These are phyloP conservation scores for Phymastichus coffea DNA, from an alignment of 1,140 invertebrate genomes.

Conservation along the genomic window DNA sequence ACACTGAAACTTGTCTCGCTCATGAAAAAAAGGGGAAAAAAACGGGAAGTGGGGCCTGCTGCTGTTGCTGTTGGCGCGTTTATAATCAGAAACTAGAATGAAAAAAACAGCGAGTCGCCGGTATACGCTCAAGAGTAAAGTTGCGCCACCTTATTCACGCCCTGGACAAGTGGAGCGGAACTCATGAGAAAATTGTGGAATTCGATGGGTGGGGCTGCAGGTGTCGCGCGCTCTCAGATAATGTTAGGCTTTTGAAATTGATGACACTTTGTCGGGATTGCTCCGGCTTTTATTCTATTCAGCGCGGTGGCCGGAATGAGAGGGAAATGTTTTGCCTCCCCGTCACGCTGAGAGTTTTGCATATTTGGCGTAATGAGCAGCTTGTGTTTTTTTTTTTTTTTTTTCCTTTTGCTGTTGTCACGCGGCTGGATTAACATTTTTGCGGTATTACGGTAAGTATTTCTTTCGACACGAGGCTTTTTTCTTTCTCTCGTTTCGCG, in stretches of 20 bases:
- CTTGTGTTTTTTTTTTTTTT: background rate
- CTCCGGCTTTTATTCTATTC: background rate
- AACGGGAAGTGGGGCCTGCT: no score
- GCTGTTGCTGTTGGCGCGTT: no score
- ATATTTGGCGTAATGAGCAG: background rate
- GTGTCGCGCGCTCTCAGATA: background rate
- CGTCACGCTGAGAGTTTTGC: background rate
- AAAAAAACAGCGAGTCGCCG: no score
- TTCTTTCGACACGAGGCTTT: no score
- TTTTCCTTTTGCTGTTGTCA: background rate
- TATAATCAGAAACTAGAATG: no score
- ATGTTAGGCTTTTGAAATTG: background rate
- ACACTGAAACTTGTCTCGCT: background rate
- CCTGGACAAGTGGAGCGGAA: constrained; percentile 5
- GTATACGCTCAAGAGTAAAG: no score
- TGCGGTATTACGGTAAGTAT: no score
- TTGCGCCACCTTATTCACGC: background rate
- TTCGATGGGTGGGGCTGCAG: background rate
- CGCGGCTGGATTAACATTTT: no score
- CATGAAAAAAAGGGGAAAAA: no score
- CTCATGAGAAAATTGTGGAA: constrained; percentile 8
- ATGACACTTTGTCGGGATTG: background rate
- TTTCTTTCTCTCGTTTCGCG: no score
- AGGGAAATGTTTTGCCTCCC: constrained; percentile 6
- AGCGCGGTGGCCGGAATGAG: background rate